phyloP scores from a whole-genome alignment of 2,113 vertebrate species.

The Ailuropoda melanoleuca region DNA sequence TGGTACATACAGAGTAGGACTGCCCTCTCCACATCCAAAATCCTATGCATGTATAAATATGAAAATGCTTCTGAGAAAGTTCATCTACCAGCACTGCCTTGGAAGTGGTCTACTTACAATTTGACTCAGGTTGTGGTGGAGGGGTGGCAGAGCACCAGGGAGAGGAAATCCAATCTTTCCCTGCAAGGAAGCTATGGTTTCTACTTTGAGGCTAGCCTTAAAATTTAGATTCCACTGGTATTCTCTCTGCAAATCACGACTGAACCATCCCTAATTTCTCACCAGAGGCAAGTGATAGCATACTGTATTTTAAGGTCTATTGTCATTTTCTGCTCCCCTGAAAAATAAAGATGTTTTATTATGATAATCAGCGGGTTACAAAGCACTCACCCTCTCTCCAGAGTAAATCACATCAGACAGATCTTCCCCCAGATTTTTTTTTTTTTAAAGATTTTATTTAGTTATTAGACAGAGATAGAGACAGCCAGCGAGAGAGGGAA shows the following conservation, averaged over 20 bases:
- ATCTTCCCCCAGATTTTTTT: neutral
- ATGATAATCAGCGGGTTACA: conserved; percentile 21
- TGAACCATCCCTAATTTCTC: neutral
- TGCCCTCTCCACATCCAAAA: neutral
- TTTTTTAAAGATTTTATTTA: no score
- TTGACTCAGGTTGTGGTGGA: neutral
- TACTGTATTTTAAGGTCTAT: neutral
- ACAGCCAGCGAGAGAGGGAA: no score
- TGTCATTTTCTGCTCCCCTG: neutral
- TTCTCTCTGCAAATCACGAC: neutral
- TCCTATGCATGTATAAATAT: neutral
- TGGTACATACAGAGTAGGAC: neutral
- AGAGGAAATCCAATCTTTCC: neutral
- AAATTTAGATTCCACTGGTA: neutral
- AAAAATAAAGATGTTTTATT: conserved; percentile 57
- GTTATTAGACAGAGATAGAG: no score
- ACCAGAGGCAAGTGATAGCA: neutral
- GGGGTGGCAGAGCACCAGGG: neutral
- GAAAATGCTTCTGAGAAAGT: neutral
- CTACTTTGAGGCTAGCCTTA: neutral
- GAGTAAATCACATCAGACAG: conserved; percentile 43
- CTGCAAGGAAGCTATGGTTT: neutral
- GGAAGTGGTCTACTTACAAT: neutral
- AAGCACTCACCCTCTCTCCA: neutral
- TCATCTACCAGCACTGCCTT: neutral